Evolutionary conservation across 2,797 vertebrate species (phyloP), one percentile per base, ranked within the genome.

Genomic region (Ctenopoma kingsleyae): DNA sequence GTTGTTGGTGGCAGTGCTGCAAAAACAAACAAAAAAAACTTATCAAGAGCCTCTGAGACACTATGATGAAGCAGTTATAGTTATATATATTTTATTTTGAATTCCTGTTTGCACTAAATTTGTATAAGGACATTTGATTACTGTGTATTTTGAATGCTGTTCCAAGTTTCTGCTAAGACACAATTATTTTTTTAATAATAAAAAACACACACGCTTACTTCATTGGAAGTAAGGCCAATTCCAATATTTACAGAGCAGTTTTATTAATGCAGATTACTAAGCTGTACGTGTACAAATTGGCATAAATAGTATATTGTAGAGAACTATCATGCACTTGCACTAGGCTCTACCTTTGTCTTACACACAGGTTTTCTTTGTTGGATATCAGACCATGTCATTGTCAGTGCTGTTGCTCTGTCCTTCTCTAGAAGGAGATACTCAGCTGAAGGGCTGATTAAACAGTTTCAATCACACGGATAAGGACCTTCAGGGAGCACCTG

Each of bases 401-500:
- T 55, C 70, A 20, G 35, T n/a, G 40, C 63, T 65, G 22, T 44
- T 63, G 48, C 53, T 17, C 38, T 27, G 46, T 64, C 61, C 59
- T 70, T 51, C 46, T 46, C 10, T 6, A 48, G 53, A 27, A 54
- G 36, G 44, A 66, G 58, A 71, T 41, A 40, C 58, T 75, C 56
- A 32, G 8, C 25, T 51, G 49, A 67, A 74, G 38, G 47, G 72
- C 32, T 8, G 15, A 62, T 76, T 56, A 58, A n/a, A 48, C 32
- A 11, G 30, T 67, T 67, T 62, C 43, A 49, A 6, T 73, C 44
- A 13, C 27, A 48, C 19, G 0, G 30, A 63, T 57, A 60, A 73
- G 49, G 49, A 69, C 61, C 44, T 44, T 74, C 38, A 44, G 54
- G 25, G 20, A 67, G 51, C 57, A 72, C 73, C 67, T 72, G 76